Percentiles rank a stretch among this genome's conserved stretches.
Conservation (phyloP, 2,888 invertebrate genomes). For the Sabellastarte sp. region DNA sequence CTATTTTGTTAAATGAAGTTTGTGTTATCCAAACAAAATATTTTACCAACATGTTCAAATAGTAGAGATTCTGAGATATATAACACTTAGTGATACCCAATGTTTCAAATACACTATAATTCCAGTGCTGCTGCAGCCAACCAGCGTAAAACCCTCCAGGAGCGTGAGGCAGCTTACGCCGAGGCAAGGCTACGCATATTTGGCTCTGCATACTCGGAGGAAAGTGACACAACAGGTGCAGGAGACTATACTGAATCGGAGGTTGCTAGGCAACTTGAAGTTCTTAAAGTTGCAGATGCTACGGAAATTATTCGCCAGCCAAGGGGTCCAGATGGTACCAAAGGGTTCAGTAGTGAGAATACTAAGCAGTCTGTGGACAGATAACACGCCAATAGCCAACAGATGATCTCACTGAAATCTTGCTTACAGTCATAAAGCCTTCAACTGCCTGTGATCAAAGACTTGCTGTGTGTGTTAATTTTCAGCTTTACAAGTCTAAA, state of each 20-base stretch:
- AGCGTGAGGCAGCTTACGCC: neutral
- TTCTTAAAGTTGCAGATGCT: neutral
- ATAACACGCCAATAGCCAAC: no score
- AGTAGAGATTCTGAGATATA: no score
- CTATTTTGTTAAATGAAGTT: no score
- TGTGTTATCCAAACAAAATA: no score
- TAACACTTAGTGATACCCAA: no score
- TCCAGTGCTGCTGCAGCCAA: neutral
- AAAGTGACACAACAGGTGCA: neutral
- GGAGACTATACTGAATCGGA: neutral
- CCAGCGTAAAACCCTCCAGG: neutral
- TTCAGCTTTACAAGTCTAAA: no score
- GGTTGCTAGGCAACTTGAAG: neutral
- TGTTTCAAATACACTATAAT: neutral
- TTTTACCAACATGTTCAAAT: no score
- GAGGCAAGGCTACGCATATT: neutral
- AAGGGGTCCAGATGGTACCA: neutral
- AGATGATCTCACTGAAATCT: no score
- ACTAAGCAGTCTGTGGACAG: no score
- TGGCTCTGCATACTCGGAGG: neutral
- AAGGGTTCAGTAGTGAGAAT: neutral
- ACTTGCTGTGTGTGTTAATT: no score
- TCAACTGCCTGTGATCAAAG: no score
- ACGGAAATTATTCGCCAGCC: neutral
- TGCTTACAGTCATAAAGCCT: no score